Base-by-base conservation (phyloP, 2,888 invertebrate species). In the Catotricha subobsoleta region DNA sequence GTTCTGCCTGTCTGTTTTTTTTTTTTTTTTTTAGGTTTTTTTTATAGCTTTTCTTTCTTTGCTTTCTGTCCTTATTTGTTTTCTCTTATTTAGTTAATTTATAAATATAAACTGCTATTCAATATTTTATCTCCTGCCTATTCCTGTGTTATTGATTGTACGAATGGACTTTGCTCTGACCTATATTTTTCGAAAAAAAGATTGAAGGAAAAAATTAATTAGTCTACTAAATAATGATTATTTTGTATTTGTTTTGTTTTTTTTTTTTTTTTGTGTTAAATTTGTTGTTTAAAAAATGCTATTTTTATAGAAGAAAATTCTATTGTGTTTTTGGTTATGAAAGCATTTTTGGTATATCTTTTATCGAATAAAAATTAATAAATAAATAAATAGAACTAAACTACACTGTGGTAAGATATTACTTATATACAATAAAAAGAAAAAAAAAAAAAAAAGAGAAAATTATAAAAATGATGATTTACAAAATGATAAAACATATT, bases 91-190 rank as follows among this genome's bases (percentile, higher is more conserved):
- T 18, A 7, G n/a, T 8, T 30, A 30, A n/a, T n/a, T n/a, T n/a
- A n/a, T n/a, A n/a, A n/a, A n/a, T n/a, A n/a, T n/a, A n/a, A n/a
- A n/a, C n/a, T n/a, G n/a, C n/a, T n/a, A n/a, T n/a, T n/a, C n/a
- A n/a, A n/a, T n/a, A n/a, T n/a, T n/a, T n/a, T n/a, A n/a, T n/a
- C 36, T 36, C 36, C 25, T 21, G 21, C 25, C 36, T 36, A 36
- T 15, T 36, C 36, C 36, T 36, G 36, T 36, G 36, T 36, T 36
- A 28, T 27, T 28, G 38, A 28, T 37, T 37, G 36, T 28, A 38
- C 28, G 38, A 27, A 38, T 28, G 29, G 40, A 40, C 16, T 30
- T 40, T 40, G 40, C 40, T 40, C 40, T 40, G 40, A 40, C 40
- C 40, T 40, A 40, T 30, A 40, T 36, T 40, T 40, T 19, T 21